phyloP scores from a whole-genome alignment of 2,113 vertebrate genomes.

The Murina feae region DNA sequence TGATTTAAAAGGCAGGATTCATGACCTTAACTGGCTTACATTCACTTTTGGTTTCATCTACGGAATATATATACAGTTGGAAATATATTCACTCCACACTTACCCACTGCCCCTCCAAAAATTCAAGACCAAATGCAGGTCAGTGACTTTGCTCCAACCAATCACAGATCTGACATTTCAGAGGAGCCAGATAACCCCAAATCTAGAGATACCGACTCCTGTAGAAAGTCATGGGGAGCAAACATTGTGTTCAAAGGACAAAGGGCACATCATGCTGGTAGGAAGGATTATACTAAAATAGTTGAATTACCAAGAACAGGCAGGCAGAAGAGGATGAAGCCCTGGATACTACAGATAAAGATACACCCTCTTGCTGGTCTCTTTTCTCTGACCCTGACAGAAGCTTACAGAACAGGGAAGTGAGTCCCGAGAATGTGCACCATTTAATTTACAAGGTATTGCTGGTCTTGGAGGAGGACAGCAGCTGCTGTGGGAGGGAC shows the following conservation, averaged over 20 bases:
- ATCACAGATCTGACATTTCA: neutral
- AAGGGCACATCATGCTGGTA: neutral
- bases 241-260: neutral
- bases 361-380: neutral
- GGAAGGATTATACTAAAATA: neutral
- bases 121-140: neutral
- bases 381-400: neutral
- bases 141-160: neutral
- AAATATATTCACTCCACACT: neutral
- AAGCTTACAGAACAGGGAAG: neutral
- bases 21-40: neutral
- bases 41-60: neutral
- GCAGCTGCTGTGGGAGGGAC: accelerated
- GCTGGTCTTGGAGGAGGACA: accelerated
- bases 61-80: neutral
- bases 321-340: neutral
- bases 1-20: neutral
- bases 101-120: neutral
- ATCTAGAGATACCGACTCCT: neutral
- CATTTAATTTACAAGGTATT: no score
- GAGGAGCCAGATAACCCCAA: neutral
- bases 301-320: neutral
- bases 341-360: accelerated
- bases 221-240: neutral
- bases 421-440: neutral